A percentile compares a stretch with the other conserved stretches of the same genome.
Conservation (phyloP, 37 sponge, comb jelly and placozoan species). For the Bolinopsis microptera region DNA sequence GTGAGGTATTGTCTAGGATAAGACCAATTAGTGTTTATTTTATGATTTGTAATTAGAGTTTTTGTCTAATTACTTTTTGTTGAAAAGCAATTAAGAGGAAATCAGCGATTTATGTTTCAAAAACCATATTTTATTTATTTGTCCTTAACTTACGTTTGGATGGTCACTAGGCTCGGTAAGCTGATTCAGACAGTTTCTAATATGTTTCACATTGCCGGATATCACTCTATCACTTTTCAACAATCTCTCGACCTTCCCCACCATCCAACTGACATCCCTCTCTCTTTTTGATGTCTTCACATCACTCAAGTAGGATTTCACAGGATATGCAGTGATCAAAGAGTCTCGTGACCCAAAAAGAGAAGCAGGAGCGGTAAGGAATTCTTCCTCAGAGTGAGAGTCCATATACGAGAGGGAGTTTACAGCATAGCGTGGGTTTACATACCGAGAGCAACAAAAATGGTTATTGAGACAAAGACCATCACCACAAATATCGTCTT, state of each 20-base stretch:
- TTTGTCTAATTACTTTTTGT: no score
- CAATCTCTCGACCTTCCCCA: slow-evolving; percentile 3
- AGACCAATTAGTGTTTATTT: no score
- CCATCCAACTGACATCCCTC: background rate
- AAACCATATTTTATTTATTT: no score
- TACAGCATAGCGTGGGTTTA: background rate
- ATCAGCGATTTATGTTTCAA: no score
- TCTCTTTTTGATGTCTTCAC: background rate
- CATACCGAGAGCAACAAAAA: background rate
- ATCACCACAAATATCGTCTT: background rate
- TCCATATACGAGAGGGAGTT: background rate
- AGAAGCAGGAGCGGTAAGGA: slow-evolving; percentile 31
- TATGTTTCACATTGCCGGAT: slow-evolving; percentile 8
- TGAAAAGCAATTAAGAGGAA: no score
- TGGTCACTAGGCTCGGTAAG: background rate
- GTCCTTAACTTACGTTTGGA: background rate
- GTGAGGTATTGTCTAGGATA: no score
- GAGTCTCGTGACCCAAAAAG: background rate
- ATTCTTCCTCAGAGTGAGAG: background rate
- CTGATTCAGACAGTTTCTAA: background rate
- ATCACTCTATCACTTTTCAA: slow-evolving; percentile 30
- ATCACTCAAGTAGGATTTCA: background rate
- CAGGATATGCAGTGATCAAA: background rate
- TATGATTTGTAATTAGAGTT: no score
- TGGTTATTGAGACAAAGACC: background rate